phyloP scores from a whole-genome alignment of 2,797 vertebrate genomes.

The Lepilemur septentrionalis region DNA sequence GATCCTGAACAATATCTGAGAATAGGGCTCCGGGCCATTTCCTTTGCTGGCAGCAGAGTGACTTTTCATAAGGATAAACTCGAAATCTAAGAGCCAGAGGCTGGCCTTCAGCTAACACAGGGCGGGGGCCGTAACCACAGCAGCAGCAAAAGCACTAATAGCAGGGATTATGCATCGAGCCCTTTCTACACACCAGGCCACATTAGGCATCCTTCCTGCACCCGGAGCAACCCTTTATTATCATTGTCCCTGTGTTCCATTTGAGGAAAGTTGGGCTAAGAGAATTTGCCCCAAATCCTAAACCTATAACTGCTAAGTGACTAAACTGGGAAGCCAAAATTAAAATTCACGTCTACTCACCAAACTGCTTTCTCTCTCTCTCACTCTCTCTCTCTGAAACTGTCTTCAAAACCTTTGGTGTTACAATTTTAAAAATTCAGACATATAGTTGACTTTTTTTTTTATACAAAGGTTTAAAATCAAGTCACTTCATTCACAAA shows the following conservation, averaged over 20 bases:
- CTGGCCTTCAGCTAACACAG: neutral
- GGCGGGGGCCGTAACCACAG: neutral
- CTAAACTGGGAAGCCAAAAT: conserved; percentile 5
- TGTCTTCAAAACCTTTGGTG: conserved; percentile 3
- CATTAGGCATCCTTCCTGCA: neutral
- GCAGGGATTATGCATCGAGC: neutral
- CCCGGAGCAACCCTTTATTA: neutral
- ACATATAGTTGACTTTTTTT: neutral
- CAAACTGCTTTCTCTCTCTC: neutral
- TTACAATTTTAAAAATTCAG: neutral
- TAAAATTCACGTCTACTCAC: neutral
- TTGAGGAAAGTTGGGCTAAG: neutral
- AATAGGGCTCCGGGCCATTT: conserved; percentile 49
- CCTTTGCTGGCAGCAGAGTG: conserved; percentile 45
- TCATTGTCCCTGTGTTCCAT: neutral
- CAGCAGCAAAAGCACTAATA: neutral
- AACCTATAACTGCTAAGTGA: neutral
- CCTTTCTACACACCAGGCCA: neutral
- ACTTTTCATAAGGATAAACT: conserved; percentile 58
- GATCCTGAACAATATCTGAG: conserved; percentile 44
- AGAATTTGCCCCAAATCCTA: conserved; percentile 8
- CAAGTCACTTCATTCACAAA: neutral
- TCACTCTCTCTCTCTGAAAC: neutral
- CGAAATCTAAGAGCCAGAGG: conserved; percentile 27
- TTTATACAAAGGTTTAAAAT: neutral